Evolutionary conservation across 2,113 vertebrate genomes (phyloP), one percentile per base, ranked within the genome.

Genomic region (Cyrtonyx montezumae): DNA sequence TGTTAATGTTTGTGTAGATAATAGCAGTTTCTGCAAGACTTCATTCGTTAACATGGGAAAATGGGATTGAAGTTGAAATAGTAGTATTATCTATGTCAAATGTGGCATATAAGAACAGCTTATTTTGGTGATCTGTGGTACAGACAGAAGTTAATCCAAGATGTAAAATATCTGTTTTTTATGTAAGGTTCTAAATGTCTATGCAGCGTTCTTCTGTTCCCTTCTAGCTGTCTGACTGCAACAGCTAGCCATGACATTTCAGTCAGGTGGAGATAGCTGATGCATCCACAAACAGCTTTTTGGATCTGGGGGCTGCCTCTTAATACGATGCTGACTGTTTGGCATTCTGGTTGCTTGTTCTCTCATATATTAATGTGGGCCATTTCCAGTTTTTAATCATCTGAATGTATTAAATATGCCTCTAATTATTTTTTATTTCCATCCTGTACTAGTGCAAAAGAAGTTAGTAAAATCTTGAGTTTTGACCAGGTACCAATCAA

Each of bases 141-240:
- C 80, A 56, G 25, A 36, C 9, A 63, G 21, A 51, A 0, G 1
- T 79, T 87, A 81, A 79, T 67, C 30, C 49, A 56, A 69, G 36
- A 40, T 49, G 40, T 73, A 48, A 69, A 67, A 58, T 75, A 61
- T 37, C 11, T 32, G 66, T 46, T 76, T 84, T 49, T 18, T 46
- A 6, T 26, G 13, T 36, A 36, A 9, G 46, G 55, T 86, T 78
- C 56, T 49, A 87, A 53, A 43, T 84, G 22, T 30, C 26, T 30
- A 26, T 62, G 25, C 87, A 48, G 56, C 74, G 43, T 79, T 94
- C 46, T 93, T 87, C 68, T 96, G 10, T 89, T 96, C 61, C 66
- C 26, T 95, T 83, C 76, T 93, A 89, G 51, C 95, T 95, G 79
- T 20, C 85, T 96, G 86, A 75, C 74, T 88, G 79, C 66, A 93